Base-by-base conservation (phyloP, 23 tunicate genomes). In the Phallusia fumigata region DNA sequence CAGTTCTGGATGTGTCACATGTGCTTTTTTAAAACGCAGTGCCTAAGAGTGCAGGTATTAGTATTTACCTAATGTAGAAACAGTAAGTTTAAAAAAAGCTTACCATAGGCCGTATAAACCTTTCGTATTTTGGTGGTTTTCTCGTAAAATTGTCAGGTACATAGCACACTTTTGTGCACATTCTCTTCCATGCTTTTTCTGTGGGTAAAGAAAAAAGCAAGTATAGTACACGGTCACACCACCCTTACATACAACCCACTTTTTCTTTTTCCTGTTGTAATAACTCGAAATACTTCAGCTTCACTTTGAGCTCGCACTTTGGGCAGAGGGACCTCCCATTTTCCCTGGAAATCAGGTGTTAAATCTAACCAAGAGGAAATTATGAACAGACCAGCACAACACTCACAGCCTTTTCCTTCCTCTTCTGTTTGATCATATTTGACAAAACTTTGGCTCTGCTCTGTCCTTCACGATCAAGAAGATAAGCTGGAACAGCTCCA, bases 151-250 rank as follows among this genome's bases (percentile, higher is more conserved):
- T 87, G 5, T 95, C 99, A 81, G 95, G 95, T 28, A 95, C 99
- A 65, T 75, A 87, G 45, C 93, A 87, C 1, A 82, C 92, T 90
- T 90, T 95, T 24, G 99, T 95, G 2, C 85, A 81, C 93, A 90
- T 90, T 80, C 99, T 81, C 72, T 95, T 95, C 99, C 99, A 95
- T 0, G 96, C 99, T 77, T 95, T 95, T 79, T 95, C 95, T 90
- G 52, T 2, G 83, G 64, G 69, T 19, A 35, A 0, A 40, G 47
- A 40, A 3, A 10, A 40, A 5, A 40, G 47, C 5, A 40, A 10
- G 47, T 40, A 3, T 3, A 10, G 10, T 40, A 40, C 47, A 3
- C 22, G 8, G 40, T 8, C 13, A 13, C 69, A 58, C 3, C 2
- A 22, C 16, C 8, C 3, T 58, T 58, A 58, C 28, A 21, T 5